A percentile compares a stretch with the other conserved stretches of the same genome.
Conservation (phyloP, 2,113 vertebrate species). For the Pogonocichla stellata region DNA sequence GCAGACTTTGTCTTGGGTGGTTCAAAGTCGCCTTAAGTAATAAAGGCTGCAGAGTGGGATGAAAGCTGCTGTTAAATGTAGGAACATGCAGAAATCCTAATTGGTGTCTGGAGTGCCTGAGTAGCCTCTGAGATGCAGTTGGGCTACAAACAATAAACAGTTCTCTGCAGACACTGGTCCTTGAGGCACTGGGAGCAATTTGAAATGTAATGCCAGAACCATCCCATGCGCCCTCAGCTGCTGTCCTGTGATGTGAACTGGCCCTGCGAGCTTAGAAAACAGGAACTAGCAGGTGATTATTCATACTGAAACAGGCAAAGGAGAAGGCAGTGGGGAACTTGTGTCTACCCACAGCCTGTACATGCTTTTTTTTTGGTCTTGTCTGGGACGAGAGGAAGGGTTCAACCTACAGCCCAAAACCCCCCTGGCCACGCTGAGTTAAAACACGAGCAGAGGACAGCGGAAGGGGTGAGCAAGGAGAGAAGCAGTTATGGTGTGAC, state of each 20-base stretch:
- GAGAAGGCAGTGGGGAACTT: background rate
- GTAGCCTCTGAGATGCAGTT: background rate
- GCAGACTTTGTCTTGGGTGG: background rate
- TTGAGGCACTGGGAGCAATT: background rate
- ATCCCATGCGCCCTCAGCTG: background rate
- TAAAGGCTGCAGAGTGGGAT: background rate
- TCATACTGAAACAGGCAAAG: constrained; percentile 23
- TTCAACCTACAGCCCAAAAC: background rate
- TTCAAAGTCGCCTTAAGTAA: background rate
- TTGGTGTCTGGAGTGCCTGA: background rate
- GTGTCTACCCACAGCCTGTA: background rate
- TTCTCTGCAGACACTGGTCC: background rate
- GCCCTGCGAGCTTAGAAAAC: background rate
- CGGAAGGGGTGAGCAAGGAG: background rate
- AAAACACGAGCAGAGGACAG: background rate
- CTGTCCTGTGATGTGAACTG: background rate
- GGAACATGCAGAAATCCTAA: background rate
- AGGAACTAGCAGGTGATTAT: background rate
- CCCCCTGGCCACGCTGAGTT: background rate
- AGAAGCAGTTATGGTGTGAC: background rate
- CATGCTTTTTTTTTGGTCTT: background rate
- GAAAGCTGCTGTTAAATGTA: background rate
- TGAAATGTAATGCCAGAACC: background rate
- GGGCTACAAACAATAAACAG: background rate
- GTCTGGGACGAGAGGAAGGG: background rate